Conservation (phyloP, 64 coral and sea anemone species). For the Stylophora pistillata region DNA sequence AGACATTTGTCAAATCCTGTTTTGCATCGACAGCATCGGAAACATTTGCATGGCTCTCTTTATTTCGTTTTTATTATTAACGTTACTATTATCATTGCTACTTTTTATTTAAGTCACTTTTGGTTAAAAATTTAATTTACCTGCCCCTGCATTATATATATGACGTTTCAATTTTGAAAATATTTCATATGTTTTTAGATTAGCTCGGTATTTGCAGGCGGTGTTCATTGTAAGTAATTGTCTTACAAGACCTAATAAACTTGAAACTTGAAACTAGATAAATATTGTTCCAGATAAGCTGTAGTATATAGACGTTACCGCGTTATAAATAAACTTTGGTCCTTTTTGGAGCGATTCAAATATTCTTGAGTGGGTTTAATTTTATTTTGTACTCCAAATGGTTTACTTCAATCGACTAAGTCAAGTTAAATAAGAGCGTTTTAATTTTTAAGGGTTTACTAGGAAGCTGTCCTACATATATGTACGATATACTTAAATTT, state of each 20-base stretch:
- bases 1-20: background rate
- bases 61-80: background rate
- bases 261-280: too few relatives aligned
- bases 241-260: too few relatives aligned
- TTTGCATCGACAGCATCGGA: background rate
- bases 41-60: background rate
- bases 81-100: too few relatives aligned
- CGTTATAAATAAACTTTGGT: background rate
- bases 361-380: background rate
- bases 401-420: too few relatives aligned
- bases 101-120: background rate
- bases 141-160: background rate
- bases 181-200: too few relatives aligned
- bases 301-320: background rate
- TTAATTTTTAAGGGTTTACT: too few relatives aligned
- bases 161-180: too few relatives aligned
- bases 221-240: too few relatives aligned
- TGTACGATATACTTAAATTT: too few relatives aligned
- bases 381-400: background rate
- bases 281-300: background rate
- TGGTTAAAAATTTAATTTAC: background rate
- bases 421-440: too few relatives aligned
- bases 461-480: too few relatives aligned
- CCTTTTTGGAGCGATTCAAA: background rate
- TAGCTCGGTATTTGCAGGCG: too few relatives aligned